These are phyloP conservation scores for Stratiomys singularior DNA, from an alignment of 2,888 invertebrate genomes.

Conservation along the genomic window DNA sequence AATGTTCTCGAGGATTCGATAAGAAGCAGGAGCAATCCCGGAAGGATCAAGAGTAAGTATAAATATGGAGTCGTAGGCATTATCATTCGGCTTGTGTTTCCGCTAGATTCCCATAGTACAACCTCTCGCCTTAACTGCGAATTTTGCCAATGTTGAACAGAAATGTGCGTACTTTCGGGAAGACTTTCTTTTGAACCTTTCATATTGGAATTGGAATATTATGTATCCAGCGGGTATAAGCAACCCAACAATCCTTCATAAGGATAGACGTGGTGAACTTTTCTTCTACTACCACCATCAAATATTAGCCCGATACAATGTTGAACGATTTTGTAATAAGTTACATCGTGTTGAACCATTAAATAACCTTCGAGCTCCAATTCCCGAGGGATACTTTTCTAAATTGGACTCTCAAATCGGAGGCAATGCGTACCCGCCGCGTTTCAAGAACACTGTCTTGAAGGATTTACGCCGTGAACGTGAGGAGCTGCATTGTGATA, in stretches of 20 bases:
- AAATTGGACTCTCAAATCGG: conserved; percentile 78
- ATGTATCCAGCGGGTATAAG: conserved; percentile 76
- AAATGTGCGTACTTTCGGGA: conserved; percentile 81
- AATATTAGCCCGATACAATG: conserved; percentile 70
- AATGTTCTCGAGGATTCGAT: conserved; percentile 73
- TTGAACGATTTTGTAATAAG: conserved; percentile 75
- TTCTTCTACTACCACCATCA: conserved; percentile 76
- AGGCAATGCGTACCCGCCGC: conserved; percentile 74
- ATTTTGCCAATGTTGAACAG: conserved; percentile 76
- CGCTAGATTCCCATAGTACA: conserved; percentile 69
- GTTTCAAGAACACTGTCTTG: conserved; percentile 68
- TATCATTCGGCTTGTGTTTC: not conserved
- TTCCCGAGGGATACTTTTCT: conserved; percentile 71
- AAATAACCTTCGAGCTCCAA: conserved; percentile 57
- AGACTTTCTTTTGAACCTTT: conserved; percentile 80
- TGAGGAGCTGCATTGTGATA: conserved; percentile 71
- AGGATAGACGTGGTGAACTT: conserved; percentile 73
- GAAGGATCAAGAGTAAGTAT: conserved; percentile 61
- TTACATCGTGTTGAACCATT: conserved; percentile 72
- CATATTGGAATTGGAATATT: conserved; percentile 88
- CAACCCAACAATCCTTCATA: conserved; percentile 71
- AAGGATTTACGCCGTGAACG: conserved; percentile 71
- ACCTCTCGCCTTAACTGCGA: conserved; percentile 76
- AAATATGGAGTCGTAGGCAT: no score
- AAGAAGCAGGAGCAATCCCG: conserved; percentile 72